Evolutionary conservation across 2,888 invertebrate genomes (phyloP).

Genomic region (Tetranychus piercei): DNA sequence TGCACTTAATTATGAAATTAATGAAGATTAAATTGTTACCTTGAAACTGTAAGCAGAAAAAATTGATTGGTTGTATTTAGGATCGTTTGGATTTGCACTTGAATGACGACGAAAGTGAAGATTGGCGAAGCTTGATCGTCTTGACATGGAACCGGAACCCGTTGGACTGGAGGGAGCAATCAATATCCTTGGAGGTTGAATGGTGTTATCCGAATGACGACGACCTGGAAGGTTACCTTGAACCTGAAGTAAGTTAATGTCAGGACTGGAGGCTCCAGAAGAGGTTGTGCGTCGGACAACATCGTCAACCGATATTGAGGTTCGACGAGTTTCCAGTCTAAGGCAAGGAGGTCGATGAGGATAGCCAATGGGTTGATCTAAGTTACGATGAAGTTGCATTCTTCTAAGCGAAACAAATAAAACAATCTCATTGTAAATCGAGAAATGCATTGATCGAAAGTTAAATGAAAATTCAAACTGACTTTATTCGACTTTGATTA

Average conservation of each 20-base stretch:
- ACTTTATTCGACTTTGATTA: no score
- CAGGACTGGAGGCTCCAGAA: slow-evolving; percentile 36
- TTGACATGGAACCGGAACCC: slow-evolving; percentile 21
- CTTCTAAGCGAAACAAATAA: not conserved
- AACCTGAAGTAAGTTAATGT: slow-evolving; percentile 67
- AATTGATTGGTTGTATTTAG: not conserved
- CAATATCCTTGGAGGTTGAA: slow-evolving; percentile 59
- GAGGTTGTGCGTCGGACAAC: slow-evolving; percentile 26
- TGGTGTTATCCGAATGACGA: slow-evolving; percentile 14
- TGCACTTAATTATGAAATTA: no score
- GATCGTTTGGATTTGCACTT: slow-evolving; percentile 13
- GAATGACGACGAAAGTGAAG: slow-evolving; percentile 39
- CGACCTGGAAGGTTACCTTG: slow-evolving; percentile 56
- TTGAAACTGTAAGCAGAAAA: slow-evolving; percentile 7
- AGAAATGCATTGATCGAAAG: no score
- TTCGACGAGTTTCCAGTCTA: slow-evolving; percentile 27
- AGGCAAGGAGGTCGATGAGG: slow-evolving; percentile 28
- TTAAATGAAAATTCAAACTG: no score
- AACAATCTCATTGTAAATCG: not conserved
- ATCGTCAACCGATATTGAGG: slow-evolving; percentile 28
- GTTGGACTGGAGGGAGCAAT: slow-evolving; percentile 65
- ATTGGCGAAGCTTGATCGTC: slow-evolving; percentile 41
- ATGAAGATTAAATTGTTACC: not conserved
- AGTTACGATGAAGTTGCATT: slow-evolving; percentile 15
- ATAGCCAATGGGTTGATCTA: slow-evolving; percentile 27